Evolutionary conservation across 1,140 invertebrate genomes (phyloP).

Genomic region (Camponotus vicinus): DNA sequence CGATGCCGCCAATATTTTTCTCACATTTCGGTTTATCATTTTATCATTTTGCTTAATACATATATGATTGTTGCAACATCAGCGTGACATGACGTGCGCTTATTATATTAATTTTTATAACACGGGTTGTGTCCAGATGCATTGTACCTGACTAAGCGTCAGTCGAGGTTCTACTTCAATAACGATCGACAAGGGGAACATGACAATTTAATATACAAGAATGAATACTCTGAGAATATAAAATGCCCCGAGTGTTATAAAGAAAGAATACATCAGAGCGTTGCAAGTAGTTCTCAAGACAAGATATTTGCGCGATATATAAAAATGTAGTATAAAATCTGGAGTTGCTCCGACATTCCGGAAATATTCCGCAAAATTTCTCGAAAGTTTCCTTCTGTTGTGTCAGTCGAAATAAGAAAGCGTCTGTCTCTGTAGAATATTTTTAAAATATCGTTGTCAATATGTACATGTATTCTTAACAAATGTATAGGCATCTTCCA

Average conservation of each 20-base stretch:
- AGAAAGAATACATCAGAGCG: not conserved
- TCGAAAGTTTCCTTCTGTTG: not conserved
- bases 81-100: not conserved
- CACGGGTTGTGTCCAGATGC: not conserved
- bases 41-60: slow-evolving; percentile 3
- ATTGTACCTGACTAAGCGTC: not conserved
- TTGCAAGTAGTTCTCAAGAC: not conserved
- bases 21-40: not conserved
- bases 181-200: slow-evolving; percentile 24
- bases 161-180: not conserved
- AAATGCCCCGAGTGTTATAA: not conserved
- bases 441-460: not conserved
- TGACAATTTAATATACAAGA: slow-evolving; percentile 19
- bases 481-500: not conserved
- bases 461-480: not conserved
- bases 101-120: slow-evolving; percentile 32
- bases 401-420: not conserved
- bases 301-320: not conserved
- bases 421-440: not conserved
- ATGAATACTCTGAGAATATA: slow-evolving; percentile 8
- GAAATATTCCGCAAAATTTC: not conserved
- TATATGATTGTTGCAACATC: slow-evolving; percentile 9
- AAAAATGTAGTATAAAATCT: too few species aligned
- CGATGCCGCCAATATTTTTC: slow-evolving; percentile 16
- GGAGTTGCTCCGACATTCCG: not conserved